Evolutionary conservation across 2,888 invertebrate species (phyloP), one percentile per base, ranked within the genome.

Genomic region (Ceramica pisi): DNA sequence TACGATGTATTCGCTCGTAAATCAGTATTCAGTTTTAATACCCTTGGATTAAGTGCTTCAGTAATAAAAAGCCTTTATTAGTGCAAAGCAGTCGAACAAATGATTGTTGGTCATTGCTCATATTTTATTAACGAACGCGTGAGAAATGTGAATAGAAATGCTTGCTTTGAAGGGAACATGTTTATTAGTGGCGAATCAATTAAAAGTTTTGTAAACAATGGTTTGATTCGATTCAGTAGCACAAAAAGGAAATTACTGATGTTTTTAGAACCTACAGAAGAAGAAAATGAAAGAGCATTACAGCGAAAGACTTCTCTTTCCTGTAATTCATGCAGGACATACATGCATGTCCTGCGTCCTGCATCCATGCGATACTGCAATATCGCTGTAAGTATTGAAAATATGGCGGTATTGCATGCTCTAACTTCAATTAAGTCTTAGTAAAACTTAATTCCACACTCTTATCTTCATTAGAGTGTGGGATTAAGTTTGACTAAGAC

Each of bases 1-100:
- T 88, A 91, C 84, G 78, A 83, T 70, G 59, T 68, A 78, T 66
- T 50, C 26, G 71, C 68, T 86, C 85, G 84, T 91, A 87, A 90
- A 88, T 89, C 85, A 85, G 77, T 82, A 79, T 71, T 83, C 75
- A 84, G 80, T 82, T 75, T 65, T 82, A 75, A 78, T 75, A 68
- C 72, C 67, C 63, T 19, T 79, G 78, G 61, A 86, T 85, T 83
- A 81, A 83, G 75, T 78, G 75, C 67, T 74, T 78, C 75, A 71
- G 65, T 71, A 76, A 74, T 80, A 56, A 77, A 31, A 56, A 62
- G 64, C 56, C 67, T 80, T 76, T 83, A 75, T 63, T 75, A 68
- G 50, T 61, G 51, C 73, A 63, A 78, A 55, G 72, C 82, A 83
- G 72, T 86, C 79, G 84, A 81, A 87, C 87, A 87, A 88, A 86